Conservation (phyloP, 1,140 invertebrate species). For the Manduca sexta region DNA sequence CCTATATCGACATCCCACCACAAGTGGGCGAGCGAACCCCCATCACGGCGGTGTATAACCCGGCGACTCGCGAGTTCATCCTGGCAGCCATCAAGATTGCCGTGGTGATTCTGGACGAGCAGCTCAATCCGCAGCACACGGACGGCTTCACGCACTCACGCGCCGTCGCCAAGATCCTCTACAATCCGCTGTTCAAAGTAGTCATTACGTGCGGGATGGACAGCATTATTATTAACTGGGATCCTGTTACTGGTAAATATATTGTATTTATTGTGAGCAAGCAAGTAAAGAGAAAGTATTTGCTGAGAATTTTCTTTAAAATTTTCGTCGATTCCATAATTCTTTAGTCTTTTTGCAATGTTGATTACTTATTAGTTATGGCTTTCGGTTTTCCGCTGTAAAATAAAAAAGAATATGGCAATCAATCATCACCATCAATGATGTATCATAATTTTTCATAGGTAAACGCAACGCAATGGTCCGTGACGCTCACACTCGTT, state of each 20-base stretch:
- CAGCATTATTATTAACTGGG: conserved; percentile 83
- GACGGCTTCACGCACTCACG: conserved; percentile 81
- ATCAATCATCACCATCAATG: too few relatives aligned
- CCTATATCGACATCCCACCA: conserved; percentile 75
- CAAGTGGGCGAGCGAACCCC: conserved; percentile 74
- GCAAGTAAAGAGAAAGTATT: background rate
- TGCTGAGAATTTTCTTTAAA: background rate
- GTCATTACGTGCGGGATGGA: conserved; percentile 80
- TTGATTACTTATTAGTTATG: too few relatives aligned
- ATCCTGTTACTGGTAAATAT: conserved; percentile 75
- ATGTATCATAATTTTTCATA: conserved; percentile 8
- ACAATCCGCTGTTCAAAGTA: conserved; percentile 80
- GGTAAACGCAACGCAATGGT: conserved; percentile 76
- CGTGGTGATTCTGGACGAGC: conserved; percentile 74
- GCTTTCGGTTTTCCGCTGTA: too few relatives aligned
- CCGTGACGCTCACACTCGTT: conserved; percentile 77
- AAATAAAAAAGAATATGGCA: too few relatives aligned
- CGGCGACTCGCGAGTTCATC: conserved; percentile 76
- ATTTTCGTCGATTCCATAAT: too few relatives aligned
- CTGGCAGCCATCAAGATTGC: conserved; percentile 77
- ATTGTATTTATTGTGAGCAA: background rate
- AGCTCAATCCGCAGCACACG: conserved; percentile 76
- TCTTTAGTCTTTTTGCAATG: too few relatives aligned
- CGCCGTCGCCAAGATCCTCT: conserved; percentile 77
- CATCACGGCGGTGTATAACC: conserved; percentile 77